Base-by-base conservation (phyloP, 2,797 vertebrate genomes). In the Limosa lapponica region DNA sequence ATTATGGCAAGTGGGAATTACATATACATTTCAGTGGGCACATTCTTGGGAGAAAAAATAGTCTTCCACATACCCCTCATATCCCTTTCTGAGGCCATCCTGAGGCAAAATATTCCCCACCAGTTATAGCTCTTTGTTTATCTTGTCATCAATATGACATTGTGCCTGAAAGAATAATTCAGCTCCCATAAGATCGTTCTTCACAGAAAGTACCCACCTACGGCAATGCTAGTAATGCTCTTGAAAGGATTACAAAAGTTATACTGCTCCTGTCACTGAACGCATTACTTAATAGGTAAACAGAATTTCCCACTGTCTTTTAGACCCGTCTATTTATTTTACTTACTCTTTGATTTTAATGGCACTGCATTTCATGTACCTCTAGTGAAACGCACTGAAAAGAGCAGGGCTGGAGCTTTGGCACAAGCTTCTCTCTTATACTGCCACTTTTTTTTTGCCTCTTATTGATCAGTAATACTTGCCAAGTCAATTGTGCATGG, bases 401-500 rank as follows among this genome's bases (percentile, higher is more conserved):
- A 92, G 30, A 87, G 30, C 28, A 87, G 57, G 52, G 48, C 30
- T 67, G 70, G 66, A 62, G 48, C 48, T 94, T 93, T 91, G 92
- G 46, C 49, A 96, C 62, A 87, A 91, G 27, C 16, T 86, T 88
- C 37, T 95, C 23, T 79, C 19, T 73, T 74, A 66, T 37, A 36
- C 43, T 87, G 36, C 54, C 81, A 89, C 49, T 78, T 89, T 43
- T 89, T 43, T 71, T 95, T 93, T 84, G 55, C 54, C 28, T 93
- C 36, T 90, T 57, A 92, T 93, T 82, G 80, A 96, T 92, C 82
- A 69, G 54, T 77, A 39, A 82, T 49, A 77, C 2, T 0, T 87
- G 52, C 67, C 90, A 97, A 92, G 82, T 88, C 86, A 95, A 25
- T 90, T 16, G 52, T 74, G 48, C 65, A 89, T 77, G 87, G 80